Percentiles rank a stretch among this genome's conserved stretches.
Evolutionary conservation across 2,113 vertebrate genomes (phyloP).

Genomic region (Enhydra lutris): DNA sequence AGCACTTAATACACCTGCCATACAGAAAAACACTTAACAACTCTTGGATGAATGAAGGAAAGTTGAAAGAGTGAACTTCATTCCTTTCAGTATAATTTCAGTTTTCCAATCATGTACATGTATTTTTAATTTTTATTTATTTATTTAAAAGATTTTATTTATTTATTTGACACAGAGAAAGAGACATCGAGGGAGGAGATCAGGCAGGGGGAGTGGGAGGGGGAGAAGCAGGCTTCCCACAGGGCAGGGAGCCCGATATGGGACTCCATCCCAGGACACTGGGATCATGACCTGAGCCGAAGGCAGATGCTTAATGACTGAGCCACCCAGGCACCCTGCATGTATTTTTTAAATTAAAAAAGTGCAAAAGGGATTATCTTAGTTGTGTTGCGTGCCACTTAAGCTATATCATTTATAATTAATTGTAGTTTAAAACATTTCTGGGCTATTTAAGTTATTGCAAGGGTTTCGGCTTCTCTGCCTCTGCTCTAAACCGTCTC

Average conservation of each 20-base stretch:
- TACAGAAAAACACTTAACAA: background rate
- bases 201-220: too few species aligned
- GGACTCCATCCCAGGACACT: too few species aligned
- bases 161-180: too few species aligned
- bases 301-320: too few species aligned
- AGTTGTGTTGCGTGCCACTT: background rate
- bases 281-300: too few species aligned
- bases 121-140: background rate
- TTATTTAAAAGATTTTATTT: too few species aligned
- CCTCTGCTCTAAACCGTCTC: background rate
- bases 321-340: too few species aligned
- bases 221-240: too few species aligned
- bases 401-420: background rate
- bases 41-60: background rate
- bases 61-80: background rate
- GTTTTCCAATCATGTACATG: background rate
- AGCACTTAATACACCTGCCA: background rate
- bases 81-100: background rate
- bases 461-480: background rate
- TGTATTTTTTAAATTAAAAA: background rate
- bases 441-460: background rate
- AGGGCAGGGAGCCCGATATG: too few species aligned
- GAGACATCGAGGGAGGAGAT: too few species aligned
- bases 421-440: background rate
- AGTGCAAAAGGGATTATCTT: background rate